Conservation (phyloP, 2,113 vertebrate species). For the Labeo catla region DNA sequence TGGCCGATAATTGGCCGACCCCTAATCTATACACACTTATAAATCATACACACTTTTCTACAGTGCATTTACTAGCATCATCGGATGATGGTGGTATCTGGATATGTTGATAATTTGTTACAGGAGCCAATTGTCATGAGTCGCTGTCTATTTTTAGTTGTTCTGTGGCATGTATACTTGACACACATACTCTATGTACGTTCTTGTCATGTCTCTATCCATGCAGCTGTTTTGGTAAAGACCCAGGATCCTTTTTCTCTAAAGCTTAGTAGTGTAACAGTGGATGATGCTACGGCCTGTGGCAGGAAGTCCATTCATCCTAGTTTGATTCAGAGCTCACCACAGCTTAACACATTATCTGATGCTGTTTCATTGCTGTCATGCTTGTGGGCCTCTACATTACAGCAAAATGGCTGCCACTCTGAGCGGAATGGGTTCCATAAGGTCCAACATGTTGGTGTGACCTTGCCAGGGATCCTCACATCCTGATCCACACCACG, state of each 20-base stretch:
- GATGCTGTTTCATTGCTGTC: neutral
- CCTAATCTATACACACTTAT: neutral
- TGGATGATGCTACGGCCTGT: neutral
- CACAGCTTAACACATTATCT: neutral
- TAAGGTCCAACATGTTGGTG: neutral
- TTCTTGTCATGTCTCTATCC: neutral
- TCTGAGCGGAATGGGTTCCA: neutral
- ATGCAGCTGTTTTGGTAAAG: conserved; percentile 19
- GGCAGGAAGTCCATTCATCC: neutral
- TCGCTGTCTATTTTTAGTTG: neutral
- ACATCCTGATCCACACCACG: conserved; percentile 1
- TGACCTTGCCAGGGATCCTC: conserved; percentile 17
- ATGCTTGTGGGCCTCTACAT: neutral
- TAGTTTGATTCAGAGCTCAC: conserved; percentile 18
- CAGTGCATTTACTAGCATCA: neutral
- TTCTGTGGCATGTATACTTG: neutral
- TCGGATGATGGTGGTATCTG: neutral
- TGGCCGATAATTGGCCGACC: too few species aligned
- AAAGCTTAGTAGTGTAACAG: neutral
- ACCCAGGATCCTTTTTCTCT: neutral
- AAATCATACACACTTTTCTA: neutral
- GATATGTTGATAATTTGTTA: neutral
- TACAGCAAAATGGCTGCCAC: conserved; percentile 37
- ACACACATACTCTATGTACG: neutral
- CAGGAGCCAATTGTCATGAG: neutral